A percentile compares a stretch with the other conserved stretches of the same genome.
Evolutionary conservation across 2,113 vertebrate genomes (phyloP).

Genomic region (Sterrhoptilus dennistouni): DNA sequence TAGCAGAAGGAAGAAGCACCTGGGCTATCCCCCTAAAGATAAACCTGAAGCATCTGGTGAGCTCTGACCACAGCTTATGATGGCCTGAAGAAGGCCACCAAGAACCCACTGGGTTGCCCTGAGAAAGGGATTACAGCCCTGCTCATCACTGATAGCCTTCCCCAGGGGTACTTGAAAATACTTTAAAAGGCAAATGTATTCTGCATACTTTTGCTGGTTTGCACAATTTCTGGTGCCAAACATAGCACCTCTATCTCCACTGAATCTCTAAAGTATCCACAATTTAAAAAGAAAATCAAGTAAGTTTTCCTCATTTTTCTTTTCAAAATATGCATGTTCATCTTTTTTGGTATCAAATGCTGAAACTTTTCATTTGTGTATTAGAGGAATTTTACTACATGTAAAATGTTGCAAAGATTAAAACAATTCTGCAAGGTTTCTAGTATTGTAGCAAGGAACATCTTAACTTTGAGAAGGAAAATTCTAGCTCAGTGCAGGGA

Average conservation of each 20-base stretch:
- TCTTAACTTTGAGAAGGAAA: not conserved
- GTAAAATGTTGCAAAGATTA: not conserved
- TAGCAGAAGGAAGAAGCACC: not conserved
- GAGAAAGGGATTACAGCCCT: not conserved
- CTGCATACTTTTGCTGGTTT: not conserved
- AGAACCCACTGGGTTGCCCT: accelerated
- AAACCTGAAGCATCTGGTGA: not conserved
- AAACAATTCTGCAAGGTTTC: not conserved
- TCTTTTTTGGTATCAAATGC: not conserved
- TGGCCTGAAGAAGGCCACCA: not conserved
- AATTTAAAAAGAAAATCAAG: not conserved
- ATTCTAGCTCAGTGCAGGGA: not conserved
- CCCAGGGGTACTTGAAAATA: not conserved
- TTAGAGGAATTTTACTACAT: not conserved
- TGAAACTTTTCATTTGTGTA: not conserved
- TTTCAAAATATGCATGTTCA: not conserved
- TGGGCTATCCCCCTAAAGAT: not conserved
- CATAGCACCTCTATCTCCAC: not conserved
- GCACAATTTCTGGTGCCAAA: not conserved
- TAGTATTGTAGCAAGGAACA: not conserved
- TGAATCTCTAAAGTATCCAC: not conserved
- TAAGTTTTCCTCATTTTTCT: not conserved
- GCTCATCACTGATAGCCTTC: not conserved
- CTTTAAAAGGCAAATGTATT: not conserved
- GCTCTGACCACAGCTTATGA: not conserved